Percentiles rank a stretch among this genome's conserved stretches.
Evolutionary conservation across 2,888 invertebrate species (phyloP).

Genomic region (Thyatira batis): DNA sequence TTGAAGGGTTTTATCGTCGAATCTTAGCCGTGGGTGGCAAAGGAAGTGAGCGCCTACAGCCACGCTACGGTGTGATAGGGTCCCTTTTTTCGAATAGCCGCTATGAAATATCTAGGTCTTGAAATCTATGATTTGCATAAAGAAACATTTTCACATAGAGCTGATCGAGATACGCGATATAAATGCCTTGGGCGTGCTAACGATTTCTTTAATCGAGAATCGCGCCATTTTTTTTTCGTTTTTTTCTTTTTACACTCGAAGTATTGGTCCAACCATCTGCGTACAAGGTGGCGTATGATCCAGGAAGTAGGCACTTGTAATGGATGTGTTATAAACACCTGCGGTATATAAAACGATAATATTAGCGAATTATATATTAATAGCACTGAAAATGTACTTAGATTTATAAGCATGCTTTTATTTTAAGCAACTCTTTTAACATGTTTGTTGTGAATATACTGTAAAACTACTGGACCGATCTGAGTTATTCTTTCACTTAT

Average conservation of each 20-base stretch:
- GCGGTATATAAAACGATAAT: slow-evolving; percentile 13
- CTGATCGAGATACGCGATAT: slow-evolving; percentile 61
- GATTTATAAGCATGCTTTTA: not conserved
- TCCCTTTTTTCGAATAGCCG: slow-evolving; percentile 21
- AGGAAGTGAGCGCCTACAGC: slow-evolving; percentile 45
- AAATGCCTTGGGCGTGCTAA: slow-evolving; percentile 62
- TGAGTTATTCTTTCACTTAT: no score
- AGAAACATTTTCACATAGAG: slow-evolving; percentile 60
- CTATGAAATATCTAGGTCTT: slow-evolving; percentile 63
- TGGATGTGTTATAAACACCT: slow-evolving; percentile 39
- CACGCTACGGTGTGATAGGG: slow-evolving; percentile 33
- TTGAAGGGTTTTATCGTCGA: slow-evolving; percentile 30
- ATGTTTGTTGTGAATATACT: no score
- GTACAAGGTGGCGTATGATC: slow-evolving; percentile 65
- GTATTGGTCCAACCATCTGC: slow-evolving; percentile 54
- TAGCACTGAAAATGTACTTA: not conserved
- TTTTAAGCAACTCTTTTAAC: not conserved
- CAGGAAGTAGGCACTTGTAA: slow-evolving; percentile 56
- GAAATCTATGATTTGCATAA: slow-evolving; percentile 57
- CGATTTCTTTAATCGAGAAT: slow-evolving; percentile 71
- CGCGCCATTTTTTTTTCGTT: slow-evolving; percentile 37
- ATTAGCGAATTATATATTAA: no score
- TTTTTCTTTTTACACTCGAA: slow-evolving; percentile 33
- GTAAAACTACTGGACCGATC: no score
- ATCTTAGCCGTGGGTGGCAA: slow-evolving; percentile 55